phyloP scores from a whole-genome alignment of 2,888 invertebrate species.

The Patella ulyssiponensis region DNA sequence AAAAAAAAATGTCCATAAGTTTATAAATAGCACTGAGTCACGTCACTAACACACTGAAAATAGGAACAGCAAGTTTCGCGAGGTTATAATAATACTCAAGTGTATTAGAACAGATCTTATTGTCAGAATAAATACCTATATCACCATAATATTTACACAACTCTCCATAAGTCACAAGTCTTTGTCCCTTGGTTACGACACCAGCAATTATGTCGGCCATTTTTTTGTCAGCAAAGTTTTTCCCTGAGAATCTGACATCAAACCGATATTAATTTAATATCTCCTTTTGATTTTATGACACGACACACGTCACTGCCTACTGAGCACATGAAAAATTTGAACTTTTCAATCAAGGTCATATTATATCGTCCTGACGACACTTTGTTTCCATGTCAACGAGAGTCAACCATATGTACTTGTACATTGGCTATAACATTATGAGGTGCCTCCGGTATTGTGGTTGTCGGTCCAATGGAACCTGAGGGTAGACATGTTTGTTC shows the following conservation, averaged over 20 bases:
- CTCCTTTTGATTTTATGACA: no score
- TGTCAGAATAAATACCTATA: no score
- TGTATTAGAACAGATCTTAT: no score
- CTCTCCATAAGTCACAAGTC: neutral
- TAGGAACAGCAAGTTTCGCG: no score
- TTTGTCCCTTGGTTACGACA: neutral
- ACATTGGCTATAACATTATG: slow-evolving; percentile 87
- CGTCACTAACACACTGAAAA: no score
- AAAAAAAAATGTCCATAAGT: no score
- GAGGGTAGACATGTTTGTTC: slow-evolving; percentile 61
- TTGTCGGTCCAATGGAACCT: slow-evolving; percentile 31
- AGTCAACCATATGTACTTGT: slow-evolving; percentile 90
- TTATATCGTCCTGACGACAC: slow-evolving; percentile 8
- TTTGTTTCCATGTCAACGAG: slow-evolving; percentile 53
- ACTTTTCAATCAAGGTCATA: neutral
- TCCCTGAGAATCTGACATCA: slow-evolving; percentile 7
- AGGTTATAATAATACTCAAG: no score
- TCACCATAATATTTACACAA: slow-evolving; percentile 8
- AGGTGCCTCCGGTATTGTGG: slow-evolving; percentile 55
- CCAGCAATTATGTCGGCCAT: no score
- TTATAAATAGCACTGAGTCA: no score
- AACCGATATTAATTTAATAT: no score
- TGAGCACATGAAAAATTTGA: slow-evolving; percentile 4
- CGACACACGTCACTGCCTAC: neutral
- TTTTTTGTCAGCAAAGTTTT: slow-evolving; percentile 7